Conservation (phyloP, 2,797 vertebrate genomes). For the Phaenicophaeus curvirostris region DNA sequence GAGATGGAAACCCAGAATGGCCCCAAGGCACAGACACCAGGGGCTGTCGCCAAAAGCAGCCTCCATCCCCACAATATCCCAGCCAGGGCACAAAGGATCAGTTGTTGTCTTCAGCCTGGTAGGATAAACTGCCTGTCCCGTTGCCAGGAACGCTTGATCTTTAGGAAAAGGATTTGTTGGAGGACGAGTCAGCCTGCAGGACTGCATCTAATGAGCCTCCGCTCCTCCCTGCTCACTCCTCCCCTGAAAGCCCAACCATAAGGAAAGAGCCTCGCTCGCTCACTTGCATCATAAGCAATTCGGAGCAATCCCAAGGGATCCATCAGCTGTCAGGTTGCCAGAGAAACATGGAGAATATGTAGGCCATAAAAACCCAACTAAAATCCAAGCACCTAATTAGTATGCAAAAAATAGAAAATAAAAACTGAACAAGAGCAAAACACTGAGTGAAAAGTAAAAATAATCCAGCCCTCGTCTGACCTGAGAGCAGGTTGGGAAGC, state of each 20-base stretch:
- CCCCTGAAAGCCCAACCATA: slow-evolving; percentile 35
- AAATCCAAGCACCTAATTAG: slow-evolving; percentile 78
- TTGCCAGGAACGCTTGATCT: neutral
- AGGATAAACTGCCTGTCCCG: neutral
- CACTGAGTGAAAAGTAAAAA: slow-evolving; percentile 64
- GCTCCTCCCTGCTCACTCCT: slow-evolving; percentile 16
- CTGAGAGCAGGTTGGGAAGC: neutral
- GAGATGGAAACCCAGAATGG: neutral
- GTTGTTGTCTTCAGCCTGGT: neutral
- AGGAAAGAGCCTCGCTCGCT: slow-evolving; percentile 61
- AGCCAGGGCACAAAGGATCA: neutral
- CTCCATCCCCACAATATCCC: neutral
- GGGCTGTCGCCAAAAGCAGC: neutral
- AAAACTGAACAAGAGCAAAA: slow-evolving; percentile 58
- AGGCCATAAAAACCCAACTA: slow-evolving; percentile 82
- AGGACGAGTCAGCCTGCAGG: slow-evolving; percentile 24
- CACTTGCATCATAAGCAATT: slow-evolving; percentile 75
- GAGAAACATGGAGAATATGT: slow-evolving; percentile 81
- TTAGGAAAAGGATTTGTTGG: neutral
- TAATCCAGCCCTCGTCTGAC: slow-evolving; percentile 13
- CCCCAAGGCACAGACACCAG: neutral
- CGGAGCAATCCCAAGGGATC: slow-evolving; percentile 75
- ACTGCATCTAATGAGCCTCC: slow-evolving; percentile 40
- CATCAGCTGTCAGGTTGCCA: slow-evolving; percentile 81
- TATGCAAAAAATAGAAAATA: slow-evolving; percentile 71